These are phyloP conservation scores for Hesperophylax magnus DNA, from an alignment of 1,140 invertebrate genomes.

Conservation along the genomic window DNA sequence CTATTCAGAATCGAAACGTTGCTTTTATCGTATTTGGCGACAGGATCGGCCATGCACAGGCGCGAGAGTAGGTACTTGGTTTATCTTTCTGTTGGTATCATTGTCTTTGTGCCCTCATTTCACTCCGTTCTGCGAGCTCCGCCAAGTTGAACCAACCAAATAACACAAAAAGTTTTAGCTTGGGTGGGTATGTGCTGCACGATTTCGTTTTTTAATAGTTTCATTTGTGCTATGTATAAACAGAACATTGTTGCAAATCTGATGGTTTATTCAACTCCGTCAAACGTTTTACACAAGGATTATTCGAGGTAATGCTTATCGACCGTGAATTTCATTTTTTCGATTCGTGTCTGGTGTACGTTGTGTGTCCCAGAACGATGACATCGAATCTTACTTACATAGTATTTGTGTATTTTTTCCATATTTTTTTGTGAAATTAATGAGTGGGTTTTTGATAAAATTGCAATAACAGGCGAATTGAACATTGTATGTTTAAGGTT, in stretches of 20 bases:
- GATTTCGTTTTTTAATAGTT: constrained; percentile 44
- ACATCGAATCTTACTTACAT: constrained; percentile 34
- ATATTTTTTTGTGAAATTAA: constrained; percentile 1
- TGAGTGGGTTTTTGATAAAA: neutral
- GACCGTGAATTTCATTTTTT: neutral
- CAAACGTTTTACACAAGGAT: neutral
- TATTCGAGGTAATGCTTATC: constrained; percentile 25
- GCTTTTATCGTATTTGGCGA: no score
- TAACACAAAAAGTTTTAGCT: constrained; percentile 40
- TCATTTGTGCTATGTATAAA: constrained; percentile 39
- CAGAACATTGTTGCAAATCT: constrained; percentile 18
- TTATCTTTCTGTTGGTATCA: neutral
- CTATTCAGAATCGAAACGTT: no score
- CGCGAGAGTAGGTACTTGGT: neutral
- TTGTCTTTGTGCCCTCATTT: neutral
- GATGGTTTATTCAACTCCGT: constrained; percentile 9
- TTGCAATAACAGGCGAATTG: neutral
- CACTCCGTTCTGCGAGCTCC: neutral
- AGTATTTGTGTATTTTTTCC: neutral
- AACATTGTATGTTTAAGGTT: constrained; percentile 27
- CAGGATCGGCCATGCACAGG: no score
- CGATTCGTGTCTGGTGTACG: constrained; percentile 24
- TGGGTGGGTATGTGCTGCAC: constrained; percentile 47
- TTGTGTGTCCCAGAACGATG: constrained; percentile 38
- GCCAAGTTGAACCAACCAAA: constrained; percentile 27